A percentile compares a stretch with the other conserved stretches of the same genome.
These are phyloP conservation scores for Enteromius anoplus DNA, from an alignment of 2,797 vertebrate species.

Conservation along the genomic window DNA sequence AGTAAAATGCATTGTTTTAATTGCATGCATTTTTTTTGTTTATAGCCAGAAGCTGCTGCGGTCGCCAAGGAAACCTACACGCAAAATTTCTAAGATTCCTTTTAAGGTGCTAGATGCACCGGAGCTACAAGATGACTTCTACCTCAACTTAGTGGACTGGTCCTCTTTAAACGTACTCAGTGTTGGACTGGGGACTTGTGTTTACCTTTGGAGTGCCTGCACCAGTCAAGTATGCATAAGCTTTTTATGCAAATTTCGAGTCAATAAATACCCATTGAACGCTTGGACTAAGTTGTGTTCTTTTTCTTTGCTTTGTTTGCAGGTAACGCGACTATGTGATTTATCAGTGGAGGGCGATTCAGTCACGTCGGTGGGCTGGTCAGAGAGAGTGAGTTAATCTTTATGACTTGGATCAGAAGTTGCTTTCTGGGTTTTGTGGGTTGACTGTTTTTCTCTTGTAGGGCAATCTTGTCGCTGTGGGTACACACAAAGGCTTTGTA, in stretches of 20 bases:
- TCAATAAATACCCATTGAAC: background rate
- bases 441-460: constrained; percentile 31
- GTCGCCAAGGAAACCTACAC: constrained; percentile 94
- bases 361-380: constrained; percentile 97
- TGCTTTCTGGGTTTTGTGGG: background rate
- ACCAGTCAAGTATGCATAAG: constrained; percentile 88
- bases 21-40: background rate
- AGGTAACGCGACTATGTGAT: constrained; percentile 97
- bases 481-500: constrained; percentile 88
- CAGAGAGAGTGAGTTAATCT: constrained; percentile 86
- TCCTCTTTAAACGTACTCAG: constrained; percentile 97
- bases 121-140: constrained; percentile 97
- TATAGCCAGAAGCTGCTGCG: constrained; percentile 92
- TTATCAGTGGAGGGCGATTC: constrained; percentile 98
- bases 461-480: constrained; percentile 86
- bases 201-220: constrained; percentile 98
- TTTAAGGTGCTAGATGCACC: constrained; percentile 98
- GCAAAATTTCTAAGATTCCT: constrained; percentile 99
- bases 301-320: constrained; percentile 22
- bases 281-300: background rate
- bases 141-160: constrained; percentile 99
- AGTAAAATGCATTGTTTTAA: background rate
- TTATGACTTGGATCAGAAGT: background rate
- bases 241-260: background rate
- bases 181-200: constrained; percentile 95